Base-by-base conservation (phyloP, 2,113 vertebrate species). In the Amia ocellicauda region DNA sequence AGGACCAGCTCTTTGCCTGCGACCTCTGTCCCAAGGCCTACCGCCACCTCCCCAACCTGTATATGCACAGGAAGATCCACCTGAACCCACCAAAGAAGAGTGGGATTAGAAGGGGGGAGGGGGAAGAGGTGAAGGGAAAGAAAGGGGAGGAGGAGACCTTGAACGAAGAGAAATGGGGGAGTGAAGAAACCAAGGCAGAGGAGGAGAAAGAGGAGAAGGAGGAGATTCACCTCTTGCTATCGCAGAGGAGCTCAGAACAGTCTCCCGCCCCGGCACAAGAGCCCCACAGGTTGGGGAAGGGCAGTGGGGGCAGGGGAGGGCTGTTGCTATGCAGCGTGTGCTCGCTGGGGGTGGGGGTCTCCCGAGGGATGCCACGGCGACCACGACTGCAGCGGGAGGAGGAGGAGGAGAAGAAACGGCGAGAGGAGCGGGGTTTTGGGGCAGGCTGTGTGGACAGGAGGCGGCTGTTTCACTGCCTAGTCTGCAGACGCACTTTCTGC, bases 391-490 rank as follows among this genome's bases (percentile, higher is more conserved):
- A n/a, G n/a, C n/a, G n/a, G n/a, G n/a, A n/a, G n/a, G n/a, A n/a
- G n/a, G n/a, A n/a, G n/a, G n/a, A n/a, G n/a, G n/a, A n/a, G n/a
- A n/a, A n/a, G n/a, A n/a, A n/a, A n/a, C n/a, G n/a, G n/a, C n/a
- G n/a, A n/a, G n/a, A n/a, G n/a, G n/a, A n/a, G n/a, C n/a, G n/a
- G n/a, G n/a, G n/a, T n/a, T n/a, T n/a, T 5, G 16, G 20, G 20
- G 20, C 4, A 16, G 16, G 7, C 7, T 7, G 16, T 5, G 47
- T 75, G 0, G 71, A 63, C 63, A 60, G 69, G 17, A 68, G 72
- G 11, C 63, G 80, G 54, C 68, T 81, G 26, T 90, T 86, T 76
- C 87, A 89, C 77, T 90, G 88, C 16, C 70, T 80, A 47, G 87
- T 83, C 10, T 90, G 88, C 62, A 75, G 74, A n/a, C 73, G 83